Evolutionary conservation across 2,797 vertebrate species (phyloP), one percentile per base, ranked within the genome.

Genomic region (Lithobates pipiens): DNA sequence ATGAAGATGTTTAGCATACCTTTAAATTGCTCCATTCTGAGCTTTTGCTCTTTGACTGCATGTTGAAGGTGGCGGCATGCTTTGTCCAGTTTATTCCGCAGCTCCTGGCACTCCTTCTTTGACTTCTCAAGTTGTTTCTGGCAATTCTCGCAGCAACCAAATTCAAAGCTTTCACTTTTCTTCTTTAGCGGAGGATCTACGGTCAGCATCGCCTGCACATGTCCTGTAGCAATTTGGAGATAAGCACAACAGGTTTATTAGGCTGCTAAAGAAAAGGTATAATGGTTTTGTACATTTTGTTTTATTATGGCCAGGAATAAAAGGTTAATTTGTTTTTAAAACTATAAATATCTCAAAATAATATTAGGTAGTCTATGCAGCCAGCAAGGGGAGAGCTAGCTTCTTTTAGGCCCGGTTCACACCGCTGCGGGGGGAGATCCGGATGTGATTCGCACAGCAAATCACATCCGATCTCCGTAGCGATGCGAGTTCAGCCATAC

Each of bases 41-140:
- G 89, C 86, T 93, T 95, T 89, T 95, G 93, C 29, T 96, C 93
- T 72, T 90, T 91, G 32, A 96, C 93, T 2, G 93, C 92, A 85
- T 94, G 95, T 91, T 98, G 96, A 73, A 98, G 94, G 70, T 96
- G 94, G 54, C 92, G 92, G 85, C 91, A 94, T 76, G 94, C 93
- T 91, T 96, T 95, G 88, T 97, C 95, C 44, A 98, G 90, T 89
- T 96, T 94, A 89, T 89, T 95, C 92, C 94, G 95, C 69, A 97
- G 94, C 76, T 95, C 95, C 85, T 96, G 95, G 88, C 93, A 96
- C 90, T 95, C 94, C 90, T 92, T 92, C 89, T 96, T 95, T 88
- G 95, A 93, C 86, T 91, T 95, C 82, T 90, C 89, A 76, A 95
- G 88, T 46, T 93, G 90, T 44, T 95, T 95, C 0, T 83, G 57